Percentiles rank a stretch among this genome's conserved stretches.
Conservation (phyloP, 1,140 invertebrate species). For the Pollicipes pollicipes region DNA sequence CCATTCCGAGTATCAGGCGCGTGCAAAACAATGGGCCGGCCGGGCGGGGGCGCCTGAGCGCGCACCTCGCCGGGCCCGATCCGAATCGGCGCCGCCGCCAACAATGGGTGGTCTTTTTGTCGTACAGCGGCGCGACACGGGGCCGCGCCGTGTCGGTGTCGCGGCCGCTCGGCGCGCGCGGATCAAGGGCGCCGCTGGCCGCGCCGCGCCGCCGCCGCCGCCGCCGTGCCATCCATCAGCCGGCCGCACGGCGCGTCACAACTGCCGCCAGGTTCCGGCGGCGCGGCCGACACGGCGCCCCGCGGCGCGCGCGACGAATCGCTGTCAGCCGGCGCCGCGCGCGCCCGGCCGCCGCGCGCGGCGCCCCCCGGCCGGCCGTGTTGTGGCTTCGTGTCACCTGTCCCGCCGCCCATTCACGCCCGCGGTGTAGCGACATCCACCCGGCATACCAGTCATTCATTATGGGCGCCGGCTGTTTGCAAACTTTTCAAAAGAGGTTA, state of each 20-base stretch:
- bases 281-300: too few species aligned
- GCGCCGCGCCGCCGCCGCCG: too few species aligned
- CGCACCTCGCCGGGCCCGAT: too few species aligned
- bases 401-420: neutral
- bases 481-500: slow-evolving; percentile 1
- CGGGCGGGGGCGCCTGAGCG: too few species aligned
- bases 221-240: neutral
- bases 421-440: neutral
- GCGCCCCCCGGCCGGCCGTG: too few species aligned
- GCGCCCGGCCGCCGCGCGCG: too few species aligned
- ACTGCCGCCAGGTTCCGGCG: too few species aligned
- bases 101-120: slow-evolving; percentile 1
- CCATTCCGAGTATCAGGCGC: neutral
- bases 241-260: too few species aligned
- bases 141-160: neutral
- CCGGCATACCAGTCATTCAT: neutral
- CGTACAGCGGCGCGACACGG: neutral
- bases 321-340: neutral
- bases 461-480: neutral
- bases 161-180: too few species aligned
- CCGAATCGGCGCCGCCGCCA: neutral
- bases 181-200: neutral
- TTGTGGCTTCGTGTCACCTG: neutral
- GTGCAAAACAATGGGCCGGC: neutral
- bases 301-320: neutral